Percentiles rank a stretch among this genome's conserved stretches.
These are phyloP conservation scores for Anguilla marmorata DNA, from an alignment of 2,797 vertebrate species.

Conservation along the genomic window DNA sequence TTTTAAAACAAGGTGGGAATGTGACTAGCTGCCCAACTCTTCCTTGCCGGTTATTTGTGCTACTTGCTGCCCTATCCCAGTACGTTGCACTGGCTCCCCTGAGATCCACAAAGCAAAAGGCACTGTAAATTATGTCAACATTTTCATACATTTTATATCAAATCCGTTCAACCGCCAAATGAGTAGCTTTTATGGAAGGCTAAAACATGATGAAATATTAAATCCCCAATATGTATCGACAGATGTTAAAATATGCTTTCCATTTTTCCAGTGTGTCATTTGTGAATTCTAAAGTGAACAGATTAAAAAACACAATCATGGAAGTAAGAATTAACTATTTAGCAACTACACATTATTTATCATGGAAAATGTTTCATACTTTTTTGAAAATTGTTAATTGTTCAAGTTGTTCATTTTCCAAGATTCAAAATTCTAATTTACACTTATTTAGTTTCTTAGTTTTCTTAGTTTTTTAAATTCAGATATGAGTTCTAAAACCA, in stretches of 20 bases:
- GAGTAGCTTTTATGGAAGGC: neutral
- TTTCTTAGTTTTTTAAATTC: too few species aligned
- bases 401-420: neutral
- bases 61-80: neutral
- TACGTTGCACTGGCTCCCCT: neutral
- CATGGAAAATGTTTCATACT: too few species aligned
- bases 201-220: neutral
- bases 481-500: conserved; percentile 25
- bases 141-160: neutral
- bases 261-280: neutral
- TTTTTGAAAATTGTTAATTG: neutral
- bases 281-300: neutral
- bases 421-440: neutral
- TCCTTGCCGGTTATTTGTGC: neutral
- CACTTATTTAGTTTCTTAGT: too few species aligned
- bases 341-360: too few species aligned
- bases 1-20: neutral
- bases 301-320: neutral
- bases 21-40: neutral
- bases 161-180: neutral
- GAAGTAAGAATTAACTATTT: neutral
- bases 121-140: neutral
- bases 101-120: neutral
- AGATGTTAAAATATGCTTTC: neutral
- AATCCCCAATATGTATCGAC: neutral